Evolutionary conservation across 1,140 invertebrate species (phyloP), one percentile per base, ranked within the genome.

Genomic region (Proales similis): DNA sequence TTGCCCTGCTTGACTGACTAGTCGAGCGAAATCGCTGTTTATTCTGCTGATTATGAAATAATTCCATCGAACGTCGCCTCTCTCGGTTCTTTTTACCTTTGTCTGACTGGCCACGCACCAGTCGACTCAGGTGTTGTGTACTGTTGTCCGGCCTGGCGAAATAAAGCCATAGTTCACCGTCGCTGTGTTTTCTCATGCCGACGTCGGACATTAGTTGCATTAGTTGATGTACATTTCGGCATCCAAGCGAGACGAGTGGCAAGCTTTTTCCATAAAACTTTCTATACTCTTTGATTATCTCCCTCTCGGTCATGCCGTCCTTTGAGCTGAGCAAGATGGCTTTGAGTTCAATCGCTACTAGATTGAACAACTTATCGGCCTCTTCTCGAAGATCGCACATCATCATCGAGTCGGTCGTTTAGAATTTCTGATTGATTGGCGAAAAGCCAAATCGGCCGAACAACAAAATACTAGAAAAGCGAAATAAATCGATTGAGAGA

Each of bases 301-400:
- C 51, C n/a, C 19, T 14, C n/a, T 39, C 51, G 1, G 51, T 57
- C 7, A 57, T 36, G 17, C 51, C 51, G 24, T 57, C 51, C 32
- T 57, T 57, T 17, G 51, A 57, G 11, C 26, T 17, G 17, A 26
- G 45, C 7, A 57, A 20, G 12, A 57, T 17, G 12, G 51, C 27
- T 14, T 27, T 19, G 24, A 57, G 27, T 36, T 57, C 51, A 24
- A 42, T 42, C 45, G 26, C 45, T 24, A 57, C 36, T 14, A n/a
- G n/a, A n/a, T n/a, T n/a, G n/a, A n/a, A n/a, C n/a, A n/a, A n/a
- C n/a, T n/a, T n/a, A n/a, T n/a, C n/a, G n/a, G n/a, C n/a, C n/a
- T n/a, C n/a, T n/a, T n/a, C n/a, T n/a, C n/a, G n/a, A n/a, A n/a
- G n/a, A n/a, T n/a, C n/a, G n/a, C n/a, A n/a, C n/a, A n/a, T n/a